Evolutionary conservation across 2,113 vertebrate species (phyloP), one percentile per base, ranked within the genome.

Genomic region (Eclectus roratus): DNA sequence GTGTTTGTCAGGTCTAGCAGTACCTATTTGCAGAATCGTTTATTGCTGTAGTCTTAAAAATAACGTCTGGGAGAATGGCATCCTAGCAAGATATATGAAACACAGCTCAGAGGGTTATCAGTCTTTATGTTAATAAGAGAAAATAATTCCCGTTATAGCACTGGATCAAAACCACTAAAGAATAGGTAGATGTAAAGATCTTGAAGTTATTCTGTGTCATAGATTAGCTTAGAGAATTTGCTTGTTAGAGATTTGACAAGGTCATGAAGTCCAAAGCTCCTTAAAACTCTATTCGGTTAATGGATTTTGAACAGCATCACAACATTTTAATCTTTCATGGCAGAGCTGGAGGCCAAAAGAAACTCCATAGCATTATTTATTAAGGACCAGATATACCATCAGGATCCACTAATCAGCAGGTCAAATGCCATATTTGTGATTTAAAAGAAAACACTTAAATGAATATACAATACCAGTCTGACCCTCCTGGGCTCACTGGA

Each of bases 231-330:
- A 65, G 56, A 74, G 65, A 92, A 74, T 71, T 85, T 88, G 55
- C 93, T 96, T 94, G 80, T 93, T 84, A 49, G 68, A 88, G 69
- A 65, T n/a, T 84, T 80, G 56, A 18, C 71, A 80, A 79, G 85
- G 85, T 90, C 69, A 86, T 31, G 35, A 94, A 91, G n/a, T 89
- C 83, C 83, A 89, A 92, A 89, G n/a, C 85, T 93, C 61, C 72
- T 93, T 92, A 96, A 91, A 88, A 85, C 61, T 88, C 69, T 87
- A 35, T 82, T 91, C 95, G 85, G 85, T 92, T 91, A 87, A 92
- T 84, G 73, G 93, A 94, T 92, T 97, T 91, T 80, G 73, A 93
- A 12, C 47, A 68, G 72, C 60, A 60, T 31, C n/a, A 3, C 35
- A 60, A 44, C 52, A 65, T 43, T 92, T 84, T 37, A 91, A 86